A percentile compares a stretch with the other conserved stretches of the same genome.
Conservation (phyloP, 2,888 invertebrate genomes). For the Camponotus fellah region DNA sequence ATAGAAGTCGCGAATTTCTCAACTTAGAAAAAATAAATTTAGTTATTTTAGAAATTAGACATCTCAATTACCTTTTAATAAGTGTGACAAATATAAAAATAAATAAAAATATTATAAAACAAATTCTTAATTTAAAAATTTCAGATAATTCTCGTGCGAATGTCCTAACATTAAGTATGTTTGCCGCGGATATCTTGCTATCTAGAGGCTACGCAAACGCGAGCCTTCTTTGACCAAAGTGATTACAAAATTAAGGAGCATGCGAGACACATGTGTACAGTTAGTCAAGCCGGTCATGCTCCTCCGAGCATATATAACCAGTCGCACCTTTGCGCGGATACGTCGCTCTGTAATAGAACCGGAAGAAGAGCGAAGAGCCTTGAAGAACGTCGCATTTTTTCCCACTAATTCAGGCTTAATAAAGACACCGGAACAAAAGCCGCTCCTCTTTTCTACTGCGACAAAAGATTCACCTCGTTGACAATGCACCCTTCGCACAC, state of each 20-base stretch:
- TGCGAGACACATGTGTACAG: constrained; percentile 57
- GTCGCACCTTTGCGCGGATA: constrained; percentile 61
- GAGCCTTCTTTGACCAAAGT: constrained; percentile 20
- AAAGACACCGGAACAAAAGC: constrained; percentile 23
- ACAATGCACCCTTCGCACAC: constrained; percentile 18
- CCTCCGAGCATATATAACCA: constrained; percentile 59
- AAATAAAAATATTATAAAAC: neutral
- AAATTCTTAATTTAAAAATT: neutral
- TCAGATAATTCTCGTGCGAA: neutral
- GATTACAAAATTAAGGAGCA: constrained; percentile 33
- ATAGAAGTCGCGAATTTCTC: neutral
- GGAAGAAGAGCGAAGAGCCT: neutral
- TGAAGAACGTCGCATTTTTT: neutral
- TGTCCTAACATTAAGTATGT: neutral
- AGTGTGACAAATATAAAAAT: neutral
- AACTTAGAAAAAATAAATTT: neutral
- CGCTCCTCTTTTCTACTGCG: constrained; percentile 23
- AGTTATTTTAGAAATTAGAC: neutral
- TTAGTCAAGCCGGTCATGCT: constrained; percentile 71
- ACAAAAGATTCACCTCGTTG: constrained; percentile 36
- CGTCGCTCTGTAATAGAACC: constrained; percentile 10
- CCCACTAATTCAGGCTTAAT: constrained; percentile 27
- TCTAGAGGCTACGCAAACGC: neutral
- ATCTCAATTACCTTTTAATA: neutral
- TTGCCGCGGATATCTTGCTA: neutral